Evolutionary conservation across 1,140 invertebrate species (phyloP).

Genomic region (Physella acuta): DNA sequence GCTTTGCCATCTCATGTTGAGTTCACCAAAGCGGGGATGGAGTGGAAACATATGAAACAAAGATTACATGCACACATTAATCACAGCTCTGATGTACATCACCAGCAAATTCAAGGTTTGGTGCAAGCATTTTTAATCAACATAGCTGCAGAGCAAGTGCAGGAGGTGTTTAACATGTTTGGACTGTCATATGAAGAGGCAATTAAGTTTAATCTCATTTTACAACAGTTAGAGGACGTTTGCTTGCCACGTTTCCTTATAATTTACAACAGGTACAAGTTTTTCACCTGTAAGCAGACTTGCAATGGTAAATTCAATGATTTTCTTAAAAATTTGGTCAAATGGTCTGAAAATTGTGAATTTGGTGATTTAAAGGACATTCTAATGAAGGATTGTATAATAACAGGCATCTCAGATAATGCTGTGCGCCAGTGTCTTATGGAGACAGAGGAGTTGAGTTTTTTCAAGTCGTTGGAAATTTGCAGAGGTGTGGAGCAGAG

Average conservation of each 20-base stretch:
- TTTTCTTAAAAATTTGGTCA: constrained; percentile 13
- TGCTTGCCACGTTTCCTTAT: constrained; percentile 21
- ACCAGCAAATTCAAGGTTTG: background rate
- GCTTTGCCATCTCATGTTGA: constrained; percentile 2
- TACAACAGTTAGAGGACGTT: constrained; percentile 9
- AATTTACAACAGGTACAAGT: constrained; percentile 20
- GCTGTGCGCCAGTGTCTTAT: constrained; percentile 6
- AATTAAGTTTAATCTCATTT: background rate
- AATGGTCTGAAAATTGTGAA: constrained; percentile 22
- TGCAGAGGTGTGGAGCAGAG: constrained; percentile 6
- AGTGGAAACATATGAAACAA: constrained; percentile 13
- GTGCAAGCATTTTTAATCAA: constrained; percentile 10
- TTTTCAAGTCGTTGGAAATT: constrained; percentile 10
- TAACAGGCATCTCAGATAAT: constrained; percentile 14
- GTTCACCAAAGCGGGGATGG: background rate
- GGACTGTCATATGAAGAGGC: constrained; percentile 14
- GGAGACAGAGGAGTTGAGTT: constrained; percentile 12
- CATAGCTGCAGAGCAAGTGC: constrained; percentile 16
- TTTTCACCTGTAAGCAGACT: constrained; percentile 11
- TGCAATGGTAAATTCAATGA: background rate
- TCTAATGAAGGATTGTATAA: constrained; percentile 21
- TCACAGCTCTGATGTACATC: background rate
- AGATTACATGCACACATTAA: background rate
- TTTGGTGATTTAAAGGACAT: constrained; percentile 23
- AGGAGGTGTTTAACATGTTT: constrained; percentile 7